Evolutionary conservation across 2,113 vertebrate genomes (phyloP).

Genomic region (Sebastes schlegelii): DNA sequence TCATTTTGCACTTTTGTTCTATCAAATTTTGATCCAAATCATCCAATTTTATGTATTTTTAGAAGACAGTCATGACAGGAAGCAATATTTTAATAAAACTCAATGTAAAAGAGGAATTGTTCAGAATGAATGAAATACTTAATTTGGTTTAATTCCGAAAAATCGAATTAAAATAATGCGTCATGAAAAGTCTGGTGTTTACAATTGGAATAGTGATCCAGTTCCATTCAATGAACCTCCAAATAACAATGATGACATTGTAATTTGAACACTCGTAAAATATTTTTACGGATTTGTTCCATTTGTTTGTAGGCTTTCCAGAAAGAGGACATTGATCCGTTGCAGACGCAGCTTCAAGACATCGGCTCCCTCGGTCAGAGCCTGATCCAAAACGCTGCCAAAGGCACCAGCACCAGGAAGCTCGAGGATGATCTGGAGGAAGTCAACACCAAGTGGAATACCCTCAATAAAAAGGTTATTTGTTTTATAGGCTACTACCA

Average conservation of each 20-base stretch:
- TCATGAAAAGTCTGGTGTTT: slow-evolving; percentile 15
- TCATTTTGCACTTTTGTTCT: not conserved
- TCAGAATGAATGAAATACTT: not conserved
- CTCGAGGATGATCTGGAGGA: slow-evolving; percentile 92
- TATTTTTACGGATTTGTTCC: slow-evolving; percentile 20
- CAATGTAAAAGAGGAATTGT: not conserved
- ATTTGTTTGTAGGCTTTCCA: slow-evolving; percentile 89
- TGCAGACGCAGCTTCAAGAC: slow-evolving; percentile 92
- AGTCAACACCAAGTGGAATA: slow-evolving; percentile 92
- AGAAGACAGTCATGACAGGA: not conserved
- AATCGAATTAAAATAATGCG: not conserved
- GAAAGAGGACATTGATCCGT: slow-evolving; percentile 94
- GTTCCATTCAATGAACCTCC: not conserved
- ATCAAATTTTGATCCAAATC: not conserved
- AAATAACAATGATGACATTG: not conserved
- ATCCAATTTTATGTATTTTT: not conserved
- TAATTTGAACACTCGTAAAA: slow-evolving; percentile 15
- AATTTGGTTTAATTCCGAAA: not conserved
- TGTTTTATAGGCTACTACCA: not conserved
- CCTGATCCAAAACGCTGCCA: slow-evolving; percentile 93
- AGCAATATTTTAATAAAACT: not conserved
- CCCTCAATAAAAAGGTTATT: slow-evolving; percentile 95
- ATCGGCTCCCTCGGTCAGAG: slow-evolving; percentile 94
- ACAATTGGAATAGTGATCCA: not conserved
- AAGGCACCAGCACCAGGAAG: slow-evolving; percentile 87